Conservation (phyloP, 1,140 invertebrate species). For the Aphis craccivora region DNA sequence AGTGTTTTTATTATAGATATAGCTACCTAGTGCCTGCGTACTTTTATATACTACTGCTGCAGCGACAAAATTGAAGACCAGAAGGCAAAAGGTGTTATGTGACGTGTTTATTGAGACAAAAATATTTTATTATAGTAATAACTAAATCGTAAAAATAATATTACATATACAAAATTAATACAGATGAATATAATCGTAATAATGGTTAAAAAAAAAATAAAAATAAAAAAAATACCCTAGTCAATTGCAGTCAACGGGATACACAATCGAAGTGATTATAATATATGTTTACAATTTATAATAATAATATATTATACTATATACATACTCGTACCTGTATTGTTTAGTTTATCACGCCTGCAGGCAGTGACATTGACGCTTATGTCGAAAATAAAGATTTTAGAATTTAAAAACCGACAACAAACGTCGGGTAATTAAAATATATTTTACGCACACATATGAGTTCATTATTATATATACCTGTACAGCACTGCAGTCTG, state of each 20-base stretch:
- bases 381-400: background rate
- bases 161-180: conserved; percentile 4
- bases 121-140: conserved; percentile 43
- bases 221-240: no score
- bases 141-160: conserved; percentile 33
- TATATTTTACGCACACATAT: background rate
- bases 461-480: background rate
- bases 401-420: background rate
- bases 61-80: background rate
- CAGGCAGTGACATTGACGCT: background rate
- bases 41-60: background rate
- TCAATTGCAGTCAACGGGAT: background rate
- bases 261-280: background rate
- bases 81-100: conserved; percentile 41
- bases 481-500: background rate
- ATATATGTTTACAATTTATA: no score
- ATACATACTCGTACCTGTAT: no score
- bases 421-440: background rate
- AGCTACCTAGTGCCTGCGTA: no score
- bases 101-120: conserved; percentile 19
- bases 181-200: background rate
- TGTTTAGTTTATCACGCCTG: no score
- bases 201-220: background rate
- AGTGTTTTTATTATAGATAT: no score
- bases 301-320: no score